phyloP scores from a whole-genome alignment of 2,113 vertebrate species.

The Irena cyanogastra region DNA sequence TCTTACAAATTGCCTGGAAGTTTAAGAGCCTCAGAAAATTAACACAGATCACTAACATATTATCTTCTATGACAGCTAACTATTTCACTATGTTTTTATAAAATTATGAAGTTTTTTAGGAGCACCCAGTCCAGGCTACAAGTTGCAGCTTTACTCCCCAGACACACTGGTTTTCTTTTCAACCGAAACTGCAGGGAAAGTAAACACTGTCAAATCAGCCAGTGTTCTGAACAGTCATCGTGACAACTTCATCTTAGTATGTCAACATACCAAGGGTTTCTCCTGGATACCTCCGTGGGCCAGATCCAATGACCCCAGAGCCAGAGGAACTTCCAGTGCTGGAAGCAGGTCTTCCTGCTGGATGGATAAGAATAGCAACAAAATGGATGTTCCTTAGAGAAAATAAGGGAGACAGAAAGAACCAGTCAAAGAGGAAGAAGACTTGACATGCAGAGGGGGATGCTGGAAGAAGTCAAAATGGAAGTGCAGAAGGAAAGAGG shows the following conservation, averaged over 20 bases:
- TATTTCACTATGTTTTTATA: background rate
- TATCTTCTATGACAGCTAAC: background rate
- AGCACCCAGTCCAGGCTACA: background rate
- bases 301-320: background rate
- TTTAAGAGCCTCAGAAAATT: background rate
- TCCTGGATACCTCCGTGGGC: slow-evolving; percentile 25
- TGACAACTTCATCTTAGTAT: slow-evolving; percentile 59
- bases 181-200: slow-evolving; percentile 32
- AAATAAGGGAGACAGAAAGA: background rate
- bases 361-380: background rate
- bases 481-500: background rate
- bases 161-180: slow-evolving; percentile 16
- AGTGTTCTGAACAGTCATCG: slow-evolving; percentile 16
- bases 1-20: background rate
- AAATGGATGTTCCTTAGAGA: background rate
- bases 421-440: background rate
- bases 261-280: slow-evolving; percentile 37
- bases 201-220: slow-evolving; percentile 49
- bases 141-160: background rate
- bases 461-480: background rate
- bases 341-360: background rate
- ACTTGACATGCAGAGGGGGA: background rate
- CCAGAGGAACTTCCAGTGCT: background rate
- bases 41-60: background rate
- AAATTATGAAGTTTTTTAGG: background rate